Percentiles rank a stretch among this genome's conserved stretches.
Evolutionary conservation across 2,888 invertebrate species (phyloP).

Genomic region (Agapostemon virescens): DNA sequence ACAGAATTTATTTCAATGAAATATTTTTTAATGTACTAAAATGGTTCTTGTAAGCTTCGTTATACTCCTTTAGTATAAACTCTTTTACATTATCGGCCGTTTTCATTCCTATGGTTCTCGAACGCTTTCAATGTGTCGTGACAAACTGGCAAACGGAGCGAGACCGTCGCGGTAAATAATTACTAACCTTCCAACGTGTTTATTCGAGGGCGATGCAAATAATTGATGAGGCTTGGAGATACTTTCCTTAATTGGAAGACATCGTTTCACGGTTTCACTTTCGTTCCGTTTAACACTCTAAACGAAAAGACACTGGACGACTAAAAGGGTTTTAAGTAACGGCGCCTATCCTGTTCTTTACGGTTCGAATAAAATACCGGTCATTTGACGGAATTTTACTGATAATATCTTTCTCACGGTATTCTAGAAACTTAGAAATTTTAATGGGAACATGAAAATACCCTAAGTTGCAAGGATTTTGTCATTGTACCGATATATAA

Average conservation of each 20-base stretch:
- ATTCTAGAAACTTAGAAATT: too few relatives aligned
- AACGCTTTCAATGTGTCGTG: background rate
- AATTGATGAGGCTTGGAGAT: slow-evolving; percentile 13
- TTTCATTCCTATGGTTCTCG: slow-evolving; percentile 10
- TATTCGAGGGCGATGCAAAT: slow-evolving; percentile 21
- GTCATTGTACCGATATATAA: background rate
- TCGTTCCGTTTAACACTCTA: background rate
- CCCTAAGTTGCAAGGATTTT: background rate
- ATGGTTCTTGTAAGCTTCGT: background rate
- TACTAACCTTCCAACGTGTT: slow-evolving; percentile 6
- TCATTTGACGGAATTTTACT: background rate
- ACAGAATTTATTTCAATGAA: slow-evolving; percentile 27
- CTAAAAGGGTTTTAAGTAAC: slow-evolving; percentile 5
- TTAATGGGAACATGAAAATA: background rate
- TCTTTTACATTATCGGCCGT: slow-evolving; percentile 12
- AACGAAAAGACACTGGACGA: background rate
- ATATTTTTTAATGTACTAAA: background rate
- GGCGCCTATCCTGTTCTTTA: background rate
- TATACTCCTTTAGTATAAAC: background rate
- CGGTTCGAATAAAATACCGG: background rate
- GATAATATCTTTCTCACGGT: background rate
- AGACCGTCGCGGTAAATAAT: slow-evolving; percentile 46
- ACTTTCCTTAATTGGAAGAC: slow-evolving; percentile 34
- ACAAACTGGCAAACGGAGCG: background rate
- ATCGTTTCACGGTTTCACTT: slow-evolving; percentile 24